Base-by-base conservation (phyloP, 1,140 invertebrate species). In the Drosophila parvula region DNA sequence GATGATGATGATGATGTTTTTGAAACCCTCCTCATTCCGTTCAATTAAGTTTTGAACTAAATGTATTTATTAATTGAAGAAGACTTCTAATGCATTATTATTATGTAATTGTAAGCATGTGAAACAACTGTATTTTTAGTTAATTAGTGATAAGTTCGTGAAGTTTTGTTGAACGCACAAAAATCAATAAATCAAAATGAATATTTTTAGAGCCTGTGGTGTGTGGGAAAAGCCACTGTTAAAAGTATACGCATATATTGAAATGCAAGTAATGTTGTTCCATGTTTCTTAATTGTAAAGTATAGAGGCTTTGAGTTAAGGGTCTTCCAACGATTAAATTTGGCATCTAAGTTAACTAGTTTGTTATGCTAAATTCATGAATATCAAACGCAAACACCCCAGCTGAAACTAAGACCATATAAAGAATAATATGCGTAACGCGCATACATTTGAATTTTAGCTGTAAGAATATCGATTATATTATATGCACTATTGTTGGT, bases 81-180 rank as follows among this genome's bases (percentile, higher is more conserved):
- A 84, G 77, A 84, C 81, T 84, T 77, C 70, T 75, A 74, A 84
- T 71, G 63, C 77, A 82, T 86, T 85, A 82, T 86, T 85, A 82
- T 86, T 86, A 70, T 88, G 60, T 89, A 86, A 69, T 79, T 83
- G 28, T 86, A 83, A 83, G 83, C 63, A 74, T 83, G 53, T 68
- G 78, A 74, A 82, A 69, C 67, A 60, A 67, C 47, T 75, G 64
- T 85, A 69, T 59, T 74, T 84, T 86, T 88, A 86, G 83, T 86
- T 85, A 86, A 79, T 76, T 89, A 88, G 79, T 80, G 14, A 67
- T 89, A 89, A 88, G 84, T 74, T 82, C 43, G 48, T 48, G 78
- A 75, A 47, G 53, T 76, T 88, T 86, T 83, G 73, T 88, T 88
- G 67, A 88, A 83, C 68, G 83, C 83, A 89, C 83, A 86, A 86